phyloP scores from a whole-genome alignment of 2,797 vertebrate genomes.

The Glyptemys insculpta region DNA sequence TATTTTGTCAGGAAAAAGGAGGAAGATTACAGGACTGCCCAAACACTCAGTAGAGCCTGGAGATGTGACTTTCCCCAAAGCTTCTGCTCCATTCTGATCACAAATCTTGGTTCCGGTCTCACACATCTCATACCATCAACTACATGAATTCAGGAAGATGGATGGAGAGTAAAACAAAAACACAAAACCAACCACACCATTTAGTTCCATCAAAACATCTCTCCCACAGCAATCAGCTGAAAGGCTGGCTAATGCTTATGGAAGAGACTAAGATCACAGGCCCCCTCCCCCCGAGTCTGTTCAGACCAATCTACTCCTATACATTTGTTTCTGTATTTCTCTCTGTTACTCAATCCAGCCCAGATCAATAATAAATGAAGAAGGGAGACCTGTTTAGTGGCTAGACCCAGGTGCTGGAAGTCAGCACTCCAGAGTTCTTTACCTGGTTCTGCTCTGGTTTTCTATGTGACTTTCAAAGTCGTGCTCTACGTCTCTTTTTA shows the following conservation, averaged over 20 bases:
- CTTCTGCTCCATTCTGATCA: not conserved
- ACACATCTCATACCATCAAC: not conserved
- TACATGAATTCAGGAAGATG: not conserved
- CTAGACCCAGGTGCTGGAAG: not conserved
- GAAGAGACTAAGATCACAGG: constrained; percentile 34
- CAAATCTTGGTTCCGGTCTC: not conserved
- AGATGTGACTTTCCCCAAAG: not conserved
- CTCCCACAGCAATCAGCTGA: not conserved
- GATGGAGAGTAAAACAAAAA: not conserved
- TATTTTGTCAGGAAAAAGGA: constrained; percentile 30
- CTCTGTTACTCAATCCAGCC: accelerated
- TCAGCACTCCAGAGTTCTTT: not conserved
- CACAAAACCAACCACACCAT: not conserved
- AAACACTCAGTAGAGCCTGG: not conserved
- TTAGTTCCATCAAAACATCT: not conserved
- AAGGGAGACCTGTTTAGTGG: not conserved
- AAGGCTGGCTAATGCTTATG: not conserved
- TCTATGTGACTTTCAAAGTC: not conserved
- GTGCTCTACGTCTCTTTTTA: not conserved
- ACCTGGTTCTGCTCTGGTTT: not conserved
- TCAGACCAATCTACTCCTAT: not conserved
- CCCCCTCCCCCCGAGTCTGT: not conserved
- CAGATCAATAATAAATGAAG: constrained; percentile 40
- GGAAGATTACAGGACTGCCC: not conserved
- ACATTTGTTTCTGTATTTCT: not conserved